Evolutionary conservation across 2,797 vertebrate species (phyloP).

Genomic region (Spatula versicolor): DNA sequence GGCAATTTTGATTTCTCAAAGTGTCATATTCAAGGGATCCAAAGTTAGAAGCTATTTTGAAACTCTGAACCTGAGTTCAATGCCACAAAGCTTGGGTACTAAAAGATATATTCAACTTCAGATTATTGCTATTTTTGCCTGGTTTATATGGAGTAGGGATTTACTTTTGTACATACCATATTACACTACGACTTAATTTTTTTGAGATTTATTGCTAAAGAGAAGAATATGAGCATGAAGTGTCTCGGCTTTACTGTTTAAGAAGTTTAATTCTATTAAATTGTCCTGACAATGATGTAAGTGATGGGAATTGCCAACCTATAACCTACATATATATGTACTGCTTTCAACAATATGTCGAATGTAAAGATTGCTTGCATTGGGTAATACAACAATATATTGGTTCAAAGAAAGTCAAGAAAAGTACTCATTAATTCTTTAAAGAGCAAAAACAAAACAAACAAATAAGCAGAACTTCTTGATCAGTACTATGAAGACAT

Average conservation of each 20-base stretch:
- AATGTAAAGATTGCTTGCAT: not conserved
- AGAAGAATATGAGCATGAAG: not conserved
- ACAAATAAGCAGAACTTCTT: not conserved
- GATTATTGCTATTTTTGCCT: not conserved
- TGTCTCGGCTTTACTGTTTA: not conserved
- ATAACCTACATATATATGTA: not conserved
- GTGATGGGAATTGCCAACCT: not conserved
- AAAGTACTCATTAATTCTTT: not conserved
- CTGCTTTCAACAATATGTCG: not conserved
- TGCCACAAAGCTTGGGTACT: not conserved
- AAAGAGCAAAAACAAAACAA: not conserved
- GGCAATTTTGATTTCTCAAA: not conserved
- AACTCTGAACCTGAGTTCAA: not conserved
- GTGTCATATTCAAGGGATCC: not conserved
- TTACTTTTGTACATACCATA: not conserved
- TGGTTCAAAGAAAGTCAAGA: rapidly evolving
- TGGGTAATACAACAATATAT: not conserved
- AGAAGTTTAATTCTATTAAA: not conserved
- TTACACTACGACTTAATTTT: not conserved
- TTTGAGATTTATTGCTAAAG: not conserved
- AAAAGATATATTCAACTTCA: not conserved
- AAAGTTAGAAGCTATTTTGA: not conserved
- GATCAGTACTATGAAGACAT: not conserved
- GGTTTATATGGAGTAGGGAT: not conserved
- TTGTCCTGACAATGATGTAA: not conserved